Evolutionary conservation across 2,113 vertebrate genomes (phyloP), one percentile per base, ranked within the genome.

Genomic region (Xiphorhynchus elegans): DNA sequence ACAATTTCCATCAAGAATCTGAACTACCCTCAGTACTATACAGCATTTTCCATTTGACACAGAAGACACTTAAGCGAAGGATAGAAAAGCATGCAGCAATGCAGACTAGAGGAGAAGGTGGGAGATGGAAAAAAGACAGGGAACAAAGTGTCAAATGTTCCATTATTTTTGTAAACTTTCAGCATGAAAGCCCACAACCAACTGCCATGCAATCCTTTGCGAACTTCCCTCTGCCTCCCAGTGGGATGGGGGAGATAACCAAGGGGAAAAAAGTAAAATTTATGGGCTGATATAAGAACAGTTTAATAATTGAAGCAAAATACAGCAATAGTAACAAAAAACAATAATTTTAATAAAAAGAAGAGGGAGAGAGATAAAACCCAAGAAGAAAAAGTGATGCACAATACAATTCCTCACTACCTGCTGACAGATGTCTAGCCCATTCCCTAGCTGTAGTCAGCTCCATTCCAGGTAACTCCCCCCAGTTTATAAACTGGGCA

Each of bases 201-300:
- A 33, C 3, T 28, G 39, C 0, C 1, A 29, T 0, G 1, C 13
- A 18, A 46, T 52, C 44, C 5, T 16, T 59, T 68, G 24, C 9
- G 20, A 47, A 20, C 28, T n/a, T 4, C 13, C 11, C 4, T 0
- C 7, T 29, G 12, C 35, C 16, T 72, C 20, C 23, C 60, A 37
- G 18, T n/a, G 44, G 8, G 12, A 29, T 52, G 17, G 26, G 7
- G 33, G 73, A 12, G 13, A 29, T 13, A 46, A 44, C 59, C 15
- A 39, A 26, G 17, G 3, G 3, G 29, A 44, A 56, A 74, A 44
- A 14, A 4, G 13, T 33, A 26, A 39, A 80, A 64, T 5, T 29
- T 55, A 8, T 21, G 7, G 4, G 25, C 26, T 56, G 31, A 37
- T 17, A 10, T 10, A 46, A 46, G 44, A 80, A 56, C 31, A 49